These are phyloP conservation scores for Schlechtendalia chinensis DNA, from an alignment of 1,140 invertebrate species.

Conservation along the genomic window DNA sequence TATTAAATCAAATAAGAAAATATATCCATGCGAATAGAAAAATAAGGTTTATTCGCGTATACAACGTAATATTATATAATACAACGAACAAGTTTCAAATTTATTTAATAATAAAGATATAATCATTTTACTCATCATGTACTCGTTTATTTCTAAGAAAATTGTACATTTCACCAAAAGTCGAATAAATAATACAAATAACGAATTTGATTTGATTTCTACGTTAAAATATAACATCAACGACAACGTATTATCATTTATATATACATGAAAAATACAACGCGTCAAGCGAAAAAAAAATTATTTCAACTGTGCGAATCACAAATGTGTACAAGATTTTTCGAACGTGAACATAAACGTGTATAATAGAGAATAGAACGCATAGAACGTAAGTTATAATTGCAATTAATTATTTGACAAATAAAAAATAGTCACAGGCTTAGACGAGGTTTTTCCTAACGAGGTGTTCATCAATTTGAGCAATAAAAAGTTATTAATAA, in stretches of 20 bases:
- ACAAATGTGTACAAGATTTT: background rate
- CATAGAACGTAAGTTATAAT: background rate
- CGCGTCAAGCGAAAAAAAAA: background rate
- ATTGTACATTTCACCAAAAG: conserved; percentile 19
- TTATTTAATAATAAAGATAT: background rate
- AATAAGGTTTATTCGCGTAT: conserved; percentile 29
- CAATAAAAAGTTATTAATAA: conserved; percentile 37
- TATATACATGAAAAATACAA: background rate
- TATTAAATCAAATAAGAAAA: background rate
- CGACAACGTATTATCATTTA: too few relatives aligned
- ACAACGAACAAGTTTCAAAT: background rate
- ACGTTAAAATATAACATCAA: too few relatives aligned
- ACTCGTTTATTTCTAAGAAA: too few relatives aligned
- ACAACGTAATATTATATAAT: conserved; percentile 1
- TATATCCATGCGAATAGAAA: background rate
- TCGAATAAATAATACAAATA: background rate
- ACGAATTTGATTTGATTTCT: background rate
- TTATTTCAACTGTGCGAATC: background rate
- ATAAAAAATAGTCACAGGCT: background rate
- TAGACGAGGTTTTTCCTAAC: background rate
- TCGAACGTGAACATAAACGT: too few relatives aligned
- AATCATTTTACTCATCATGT: background rate
- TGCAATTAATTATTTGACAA: background rate
- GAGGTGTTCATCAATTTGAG: conserved; percentile 17
- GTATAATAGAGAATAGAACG: background rate